Evolutionary conservation across 1,140 invertebrate genomes (phyloP).

Genomic region (Polypedilum pembai): DNA sequence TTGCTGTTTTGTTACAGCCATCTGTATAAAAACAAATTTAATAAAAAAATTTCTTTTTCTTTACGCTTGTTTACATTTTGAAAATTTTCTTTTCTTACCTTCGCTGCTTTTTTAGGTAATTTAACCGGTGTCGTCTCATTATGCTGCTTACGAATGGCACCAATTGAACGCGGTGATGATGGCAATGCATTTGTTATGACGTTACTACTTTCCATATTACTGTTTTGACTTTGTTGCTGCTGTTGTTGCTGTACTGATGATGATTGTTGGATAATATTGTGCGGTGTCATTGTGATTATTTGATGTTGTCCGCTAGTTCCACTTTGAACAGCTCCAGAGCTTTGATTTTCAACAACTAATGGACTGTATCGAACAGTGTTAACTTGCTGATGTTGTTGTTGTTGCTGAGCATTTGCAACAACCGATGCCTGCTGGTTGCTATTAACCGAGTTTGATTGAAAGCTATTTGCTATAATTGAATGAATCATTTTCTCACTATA

Average conservation of each 20-base stretch:
- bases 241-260: background rate
- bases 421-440: background rate
- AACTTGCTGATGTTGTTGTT: background rate
- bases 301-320: background rate
- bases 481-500: conserved; percentile 26
- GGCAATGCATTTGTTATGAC: background rate
- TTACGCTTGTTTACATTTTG: too few relatives aligned
- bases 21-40: background rate
- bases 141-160: background rate
- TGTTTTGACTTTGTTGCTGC: background rate
- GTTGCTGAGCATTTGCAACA: background rate
- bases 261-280: background rate
- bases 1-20: background rate
- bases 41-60: too few relatives aligned
- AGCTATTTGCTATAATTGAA: background rate
- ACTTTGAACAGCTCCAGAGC: background rate
- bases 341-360: conserved; percentile 4
- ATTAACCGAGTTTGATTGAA: background rate
- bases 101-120: background rate
- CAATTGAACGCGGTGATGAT: background rate
- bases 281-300: background rate
- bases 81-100: background rate
- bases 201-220: background rate
- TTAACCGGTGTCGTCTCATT: conserved; percentile 5
- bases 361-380: conserved; percentile 1